These are phyloP conservation scores for Buphagus erythrorhynchus DNA, from an alignment of 2,797 vertebrate species.

Conservation along the genomic window DNA sequence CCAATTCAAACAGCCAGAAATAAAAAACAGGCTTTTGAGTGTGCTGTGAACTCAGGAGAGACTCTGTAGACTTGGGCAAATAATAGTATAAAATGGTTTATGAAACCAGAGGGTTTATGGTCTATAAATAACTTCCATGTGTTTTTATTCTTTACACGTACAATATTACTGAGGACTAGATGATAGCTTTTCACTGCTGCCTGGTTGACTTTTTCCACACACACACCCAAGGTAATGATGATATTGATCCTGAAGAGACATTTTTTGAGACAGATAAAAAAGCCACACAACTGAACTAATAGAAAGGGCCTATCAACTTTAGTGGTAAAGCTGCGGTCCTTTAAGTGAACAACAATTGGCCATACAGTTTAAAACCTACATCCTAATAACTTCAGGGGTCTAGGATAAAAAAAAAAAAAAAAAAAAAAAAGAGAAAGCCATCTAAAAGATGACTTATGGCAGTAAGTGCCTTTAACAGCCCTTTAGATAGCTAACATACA, in stretches of 20 bases:
- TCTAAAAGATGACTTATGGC: conserved; percentile 12
- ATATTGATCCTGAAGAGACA: conserved; percentile 76
- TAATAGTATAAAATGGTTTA: conserved; percentile 73
- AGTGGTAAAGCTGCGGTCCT: conserved; percentile 13
- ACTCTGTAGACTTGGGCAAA: conserved; percentile 72
- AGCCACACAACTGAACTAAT: conserved; percentile 63
- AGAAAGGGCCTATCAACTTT: conserved; percentile 60
- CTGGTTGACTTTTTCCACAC: conserved; percentile 74
- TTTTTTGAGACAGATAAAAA: conserved; percentile 75
- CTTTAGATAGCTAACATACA: background rate
- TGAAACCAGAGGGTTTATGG: conserved; percentile 75
- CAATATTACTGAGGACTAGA: conserved; percentile 74
- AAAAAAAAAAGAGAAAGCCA: background rate
- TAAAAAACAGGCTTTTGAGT: conserved; percentile 60
- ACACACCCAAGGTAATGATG: conserved; percentile 73
- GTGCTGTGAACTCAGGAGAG: conserved; percentile 46
- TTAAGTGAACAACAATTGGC: conserved; percentile 38
- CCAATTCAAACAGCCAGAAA: conserved; percentile 59
- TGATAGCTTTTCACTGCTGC: conserved; percentile 78
- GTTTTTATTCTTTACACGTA: conserved; percentile 80
- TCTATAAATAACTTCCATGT: conserved; percentile 78
- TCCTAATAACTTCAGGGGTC: conserved; percentile 4
- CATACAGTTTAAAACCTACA: conserved; percentile 44
- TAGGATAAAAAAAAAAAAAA: background rate
- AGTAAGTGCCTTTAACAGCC: background rate